Evolutionary conservation across 2,797 vertebrate species (phyloP), one percentile per base, ranked within the genome.

Genomic region (Chrosomus eos): DNA sequence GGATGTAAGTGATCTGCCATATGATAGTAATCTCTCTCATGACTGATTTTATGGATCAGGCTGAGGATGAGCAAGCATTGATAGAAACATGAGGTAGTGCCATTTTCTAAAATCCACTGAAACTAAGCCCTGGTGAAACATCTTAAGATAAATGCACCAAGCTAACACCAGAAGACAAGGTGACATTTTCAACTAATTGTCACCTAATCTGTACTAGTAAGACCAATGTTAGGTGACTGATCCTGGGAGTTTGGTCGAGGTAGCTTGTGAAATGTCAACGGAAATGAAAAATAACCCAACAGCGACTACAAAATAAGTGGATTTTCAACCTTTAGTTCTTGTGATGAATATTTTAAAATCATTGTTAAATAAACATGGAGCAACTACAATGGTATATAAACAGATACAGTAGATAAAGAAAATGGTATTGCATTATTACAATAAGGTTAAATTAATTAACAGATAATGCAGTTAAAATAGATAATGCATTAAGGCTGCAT

Each of bases 181-280:
- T 93, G 93, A 94, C 94, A 94, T 94, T 95, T 94, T 90, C 90
- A 92, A 91, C 90, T 93, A 93, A 93, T 93, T 92, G 90, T 90
- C 90, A 90, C 86, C 89, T 91, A 90, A 92, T 93, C 93, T 93
- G 82, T 90, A 73, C 85, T 73, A 16, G 82, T 92, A 89, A 92
- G 90, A 91, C 83, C 90, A 89, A 23, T 23, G 67, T 87, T 90
- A 93, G 91, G 91, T 93, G 84, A 86, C 88, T 92, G 93, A 94
- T 93, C 91, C 93, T 89, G 53, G 90, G 93, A 93, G 92, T 94
- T 90, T 92, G 90, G 91, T 89, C 81, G 87, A 92, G 91, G 93
- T 93, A 87, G 88, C 90, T 93, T 93, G 92, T 90, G 88, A 95
- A 95, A 95, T 95, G 93, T 94, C 93, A 95, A 76, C 71, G 10